phyloP scores from a whole-genome alignment of 2,113 vertebrate genomes.

The Labeo catla region DNA sequence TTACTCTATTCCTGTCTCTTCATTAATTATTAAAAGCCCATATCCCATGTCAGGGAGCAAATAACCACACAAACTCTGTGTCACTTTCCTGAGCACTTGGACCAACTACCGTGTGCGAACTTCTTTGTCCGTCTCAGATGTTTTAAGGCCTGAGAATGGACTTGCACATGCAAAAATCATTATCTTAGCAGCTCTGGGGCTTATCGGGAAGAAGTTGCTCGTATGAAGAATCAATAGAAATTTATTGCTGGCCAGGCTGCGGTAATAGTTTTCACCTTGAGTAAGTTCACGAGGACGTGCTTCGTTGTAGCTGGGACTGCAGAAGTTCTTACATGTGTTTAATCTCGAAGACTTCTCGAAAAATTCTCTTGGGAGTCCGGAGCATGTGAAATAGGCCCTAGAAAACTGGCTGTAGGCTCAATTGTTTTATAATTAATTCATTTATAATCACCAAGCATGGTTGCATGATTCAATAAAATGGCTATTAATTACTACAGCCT shows the following conservation, averaged over 20 bases:
- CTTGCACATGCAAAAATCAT: conserved; percentile 43
- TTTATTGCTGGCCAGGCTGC: conserved; percentile 36
- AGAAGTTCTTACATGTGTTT: conserved; percentile 22
- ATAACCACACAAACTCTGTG: conserved; percentile 40
- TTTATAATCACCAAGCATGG: conserved; percentile 20
- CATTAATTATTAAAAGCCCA: conserved; percentile 47
- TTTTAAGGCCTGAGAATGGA: conserved; percentile 39
- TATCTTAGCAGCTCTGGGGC: conserved; percentile 45
- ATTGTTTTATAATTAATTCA: conserved; percentile 48
- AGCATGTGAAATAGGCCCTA: conserved; percentile 13
- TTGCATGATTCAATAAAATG: conserved; percentile 31
- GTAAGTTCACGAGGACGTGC: conserved; percentile 30
- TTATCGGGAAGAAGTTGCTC: conserved; percentile 42
- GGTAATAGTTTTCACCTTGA: conserved; percentile 51
- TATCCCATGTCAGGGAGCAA: conserved; percentile 38
- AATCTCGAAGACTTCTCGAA: conserved; percentile 35
- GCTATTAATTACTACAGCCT: conserved; percentile 18
- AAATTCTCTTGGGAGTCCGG: background rate
- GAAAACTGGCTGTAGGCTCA: conserved; percentile 1
- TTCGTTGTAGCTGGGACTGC: background rate
- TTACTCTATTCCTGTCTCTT: conserved; percentile 42
- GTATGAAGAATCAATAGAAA: conserved; percentile 46
- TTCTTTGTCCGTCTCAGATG: conserved; percentile 30
- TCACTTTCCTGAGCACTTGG: conserved; percentile 31
- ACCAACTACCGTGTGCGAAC: conserved; percentile 21